phyloP scores from a whole-genome alignment of 2,888 invertebrate species.

The Autographa pulchrina region DNA sequence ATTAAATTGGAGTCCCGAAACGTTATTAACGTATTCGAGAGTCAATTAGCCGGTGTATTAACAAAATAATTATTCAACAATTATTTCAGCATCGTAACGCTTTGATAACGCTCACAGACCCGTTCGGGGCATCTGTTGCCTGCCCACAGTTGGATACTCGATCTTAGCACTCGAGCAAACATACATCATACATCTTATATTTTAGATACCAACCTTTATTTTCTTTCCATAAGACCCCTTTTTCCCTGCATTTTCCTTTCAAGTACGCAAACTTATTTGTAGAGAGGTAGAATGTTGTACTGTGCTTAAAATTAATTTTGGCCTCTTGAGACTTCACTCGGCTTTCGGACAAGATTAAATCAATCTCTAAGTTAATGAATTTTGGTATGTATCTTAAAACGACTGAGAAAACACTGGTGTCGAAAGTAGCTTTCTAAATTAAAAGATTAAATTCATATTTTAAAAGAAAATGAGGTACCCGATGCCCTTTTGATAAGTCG shows the following conservation, averaged over 20 bases:
- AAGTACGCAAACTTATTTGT: slow-evolving; percentile 25
- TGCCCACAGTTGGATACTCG: slow-evolving; percentile 74
- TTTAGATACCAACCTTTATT: slow-evolving; percentile 44
- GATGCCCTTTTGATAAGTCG: slow-evolving; percentile 12
- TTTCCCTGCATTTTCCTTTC: slow-evolving; percentile 36
- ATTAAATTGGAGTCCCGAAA: slow-evolving; percentile 62
- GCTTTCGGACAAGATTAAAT: slow-evolving; percentile 79
- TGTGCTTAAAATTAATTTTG: slow-evolving; percentile 87
- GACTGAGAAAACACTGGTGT: slow-evolving; percentile 52
- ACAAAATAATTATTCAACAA: slow-evolving; percentile 82
- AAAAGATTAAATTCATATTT: slow-evolving; percentile 51
- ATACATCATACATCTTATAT: slow-evolving; percentile 28
- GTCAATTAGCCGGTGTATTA: slow-evolving; percentile 71
- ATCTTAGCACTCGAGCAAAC: slow-evolving; percentile 62
- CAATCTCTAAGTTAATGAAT: slow-evolving; percentile 81
- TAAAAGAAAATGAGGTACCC: slow-evolving; percentile 18
- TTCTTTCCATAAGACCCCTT: slow-evolving; percentile 54
- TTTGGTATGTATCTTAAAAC: slow-evolving; percentile 71
- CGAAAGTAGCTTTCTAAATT: slow-evolving; percentile 46
- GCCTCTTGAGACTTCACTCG: slow-evolving; percentile 81
- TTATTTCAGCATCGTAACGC: slow-evolving; percentile 75
- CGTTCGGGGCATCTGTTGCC: slow-evolving; percentile 84
- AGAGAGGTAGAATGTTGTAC: slow-evolving; percentile 69
- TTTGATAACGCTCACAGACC: slow-evolving; percentile 76
- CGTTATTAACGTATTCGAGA: slow-evolving; percentile 57